Evolutionary conservation across 2,113 vertebrate genomes (phyloP), one percentile per base, ranked within the genome.

Genomic region (Elephas maximus): DNA sequence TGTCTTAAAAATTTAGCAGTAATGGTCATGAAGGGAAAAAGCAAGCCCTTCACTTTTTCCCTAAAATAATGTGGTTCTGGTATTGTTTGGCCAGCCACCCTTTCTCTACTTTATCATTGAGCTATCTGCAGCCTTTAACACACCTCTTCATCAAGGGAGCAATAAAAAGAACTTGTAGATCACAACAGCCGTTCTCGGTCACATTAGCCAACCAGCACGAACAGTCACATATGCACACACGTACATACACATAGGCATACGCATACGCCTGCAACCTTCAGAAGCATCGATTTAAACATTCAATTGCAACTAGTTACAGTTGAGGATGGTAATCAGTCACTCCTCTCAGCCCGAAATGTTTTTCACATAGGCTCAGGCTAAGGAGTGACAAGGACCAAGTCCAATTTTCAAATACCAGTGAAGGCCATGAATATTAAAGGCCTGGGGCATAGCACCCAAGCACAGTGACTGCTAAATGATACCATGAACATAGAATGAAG

Each of bases 231-330:
- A 80, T 33, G 30, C 4, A n/a, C 7, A 45, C 37, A 79, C 44
- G 65, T 41, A 57, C 45, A 18, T 57, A 65, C 24, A 65, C 5
- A 51, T 2, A 80, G 20, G 30, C 18, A 57, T 14, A 79, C 45
- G 51, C 26, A 37, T 37, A 79, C 45, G 44, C 33, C 12, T 3
- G 62, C 30, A 90, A 51, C 21, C 82, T 82, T 86, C 33, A 78
- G 48, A 69, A 17, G 48, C 79, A 87, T 69, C 23, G 28, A 76
- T 86, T 98, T 85, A 90, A 92, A 95, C 83, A 83, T 81, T 84
- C 76, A 26, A 87, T 83, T 48, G 0, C 11, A 79, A 37, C 63
- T 30, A 76, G 41, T 57, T 94, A 80, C 24, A 82, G 60, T 88
- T 63, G 41, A 74, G 1, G 17, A 78, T 94, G 81, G 21, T 78